phyloP scores from a whole-genome alignment of 2,888 invertebrate species.

The Tinea semifulvella region DNA sequence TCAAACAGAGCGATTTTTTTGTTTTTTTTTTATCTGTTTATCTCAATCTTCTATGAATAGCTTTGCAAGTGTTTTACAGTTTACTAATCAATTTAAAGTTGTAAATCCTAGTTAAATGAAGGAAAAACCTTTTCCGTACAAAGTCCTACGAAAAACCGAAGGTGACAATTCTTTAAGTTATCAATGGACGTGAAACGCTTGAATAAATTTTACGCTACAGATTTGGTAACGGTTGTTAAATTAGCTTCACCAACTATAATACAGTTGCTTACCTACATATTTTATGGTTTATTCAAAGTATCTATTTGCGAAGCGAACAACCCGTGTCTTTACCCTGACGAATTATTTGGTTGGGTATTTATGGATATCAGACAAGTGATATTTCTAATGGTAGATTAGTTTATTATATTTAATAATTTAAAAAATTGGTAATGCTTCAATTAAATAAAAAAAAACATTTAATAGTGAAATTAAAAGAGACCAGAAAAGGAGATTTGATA shows the following conservation, averaged over 20 bases:
- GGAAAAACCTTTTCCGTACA: conserved; percentile 4
- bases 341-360: no score
- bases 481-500: no score
- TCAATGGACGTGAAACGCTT: conserved; percentile 9
- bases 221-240: conserved; percentile 1
- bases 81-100: no score
- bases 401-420: not conserved
- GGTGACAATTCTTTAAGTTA: not conserved
- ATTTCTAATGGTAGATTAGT: not conserved
- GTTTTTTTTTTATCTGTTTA: no score
- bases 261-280: not conserved
- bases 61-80: no score
- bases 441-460: no score
- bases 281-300: not conserved
- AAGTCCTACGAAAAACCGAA: conserved; percentile 1
- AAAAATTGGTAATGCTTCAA: no score
- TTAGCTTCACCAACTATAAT: not conserved
- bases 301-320: no score
- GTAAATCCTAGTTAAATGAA: not conserved
- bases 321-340: no score
- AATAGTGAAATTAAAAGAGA: no score
- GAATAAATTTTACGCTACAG: conserved; percentile 10
- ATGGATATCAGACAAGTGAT: not conserved
- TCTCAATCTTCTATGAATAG: no score
- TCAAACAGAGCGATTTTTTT: no score